A percentile compares a stretch with the other conserved stretches of the same genome.
Conservation (phyloP, 1,140 invertebrate species). For the Nymphalis io region DNA sequence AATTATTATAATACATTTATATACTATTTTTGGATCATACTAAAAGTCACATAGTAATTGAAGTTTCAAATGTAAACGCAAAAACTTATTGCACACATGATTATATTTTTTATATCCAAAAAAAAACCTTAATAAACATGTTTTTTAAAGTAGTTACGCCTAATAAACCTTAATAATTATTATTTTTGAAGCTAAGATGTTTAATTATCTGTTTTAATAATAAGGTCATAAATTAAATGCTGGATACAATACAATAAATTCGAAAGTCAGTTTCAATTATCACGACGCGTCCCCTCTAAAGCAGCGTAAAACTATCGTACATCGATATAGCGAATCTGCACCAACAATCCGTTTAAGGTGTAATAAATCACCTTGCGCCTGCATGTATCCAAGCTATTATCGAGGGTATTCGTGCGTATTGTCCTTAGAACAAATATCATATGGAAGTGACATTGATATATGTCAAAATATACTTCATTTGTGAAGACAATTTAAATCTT, state of each 20-base stretch:
- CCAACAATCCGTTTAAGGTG: conserved; percentile 62
- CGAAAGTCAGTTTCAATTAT: neutral
- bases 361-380: conserved; percentile 64
- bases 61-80: too few relatives aligned
- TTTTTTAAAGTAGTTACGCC: too few relatives aligned
- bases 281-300: conserved; percentile 4
- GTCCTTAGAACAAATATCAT: neutral
- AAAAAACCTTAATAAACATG: neutral
- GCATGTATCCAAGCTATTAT: conserved; percentile 62
- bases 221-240: too few relatives aligned
- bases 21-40: too few relatives aligned
- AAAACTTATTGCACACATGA: too few relatives aligned
- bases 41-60: too few relatives aligned
- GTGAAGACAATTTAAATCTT: too few relatives aligned
- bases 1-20: too few relatives aligned
- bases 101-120: too few relatives aligned
- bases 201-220: neutral
- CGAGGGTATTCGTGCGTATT: conserved; percentile 54
- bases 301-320: conserved; percentile 27
- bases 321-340: conserved; percentile 39
- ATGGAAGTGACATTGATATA: conserved; percentile 2
- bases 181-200: neutral
- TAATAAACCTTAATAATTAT: neutral
- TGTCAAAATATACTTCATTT: too few relatives aligned
- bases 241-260: neutral